These are phyloP conservation scores for Misgurnus anguillicaudatus DNA, from an alignment of 2,113 vertebrate species.

Conservation along the genomic window DNA sequence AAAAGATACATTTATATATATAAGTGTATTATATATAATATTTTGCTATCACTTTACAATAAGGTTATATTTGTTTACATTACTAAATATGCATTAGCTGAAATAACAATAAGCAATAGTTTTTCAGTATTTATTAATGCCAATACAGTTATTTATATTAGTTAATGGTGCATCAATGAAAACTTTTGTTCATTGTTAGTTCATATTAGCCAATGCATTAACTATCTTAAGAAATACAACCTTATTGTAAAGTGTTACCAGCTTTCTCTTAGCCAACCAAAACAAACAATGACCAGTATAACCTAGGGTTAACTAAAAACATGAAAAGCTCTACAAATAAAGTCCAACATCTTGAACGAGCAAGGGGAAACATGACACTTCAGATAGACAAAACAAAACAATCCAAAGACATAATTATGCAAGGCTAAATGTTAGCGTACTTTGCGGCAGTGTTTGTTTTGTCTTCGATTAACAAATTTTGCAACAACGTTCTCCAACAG, in stretches of 20 bases:
- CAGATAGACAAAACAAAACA: conserved; percentile 15
- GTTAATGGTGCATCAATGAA: too few species aligned
- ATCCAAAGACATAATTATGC: conserved; percentile 5
- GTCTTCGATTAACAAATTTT: conserved; percentile 6
- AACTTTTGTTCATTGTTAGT: too few species aligned
- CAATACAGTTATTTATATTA: too few species aligned
- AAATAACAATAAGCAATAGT: background rate
- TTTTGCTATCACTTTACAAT: too few species aligned
- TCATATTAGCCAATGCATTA: too few species aligned
- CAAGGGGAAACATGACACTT: background rate
- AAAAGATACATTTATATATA: too few species aligned
- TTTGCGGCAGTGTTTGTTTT: conserved; percentile 4
- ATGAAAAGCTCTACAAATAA: conserved; percentile 6
- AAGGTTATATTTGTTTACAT: too few species aligned
- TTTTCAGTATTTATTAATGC: too few species aligned
- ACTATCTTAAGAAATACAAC: too few species aligned
- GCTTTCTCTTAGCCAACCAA: background rate
- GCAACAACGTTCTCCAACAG: background rate
- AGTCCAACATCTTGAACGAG: background rate
- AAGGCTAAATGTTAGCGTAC: background rate
- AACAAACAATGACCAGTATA: background rate
- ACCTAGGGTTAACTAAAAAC: background rate
- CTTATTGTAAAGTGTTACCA: too few species aligned
- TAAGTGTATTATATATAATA: too few species aligned
- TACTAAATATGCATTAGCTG: background rate